These are phyloP conservation scores for Sesamia nonagrioides DNA, from an alignment of 1,140 invertebrate species.

Conservation along the genomic window DNA sequence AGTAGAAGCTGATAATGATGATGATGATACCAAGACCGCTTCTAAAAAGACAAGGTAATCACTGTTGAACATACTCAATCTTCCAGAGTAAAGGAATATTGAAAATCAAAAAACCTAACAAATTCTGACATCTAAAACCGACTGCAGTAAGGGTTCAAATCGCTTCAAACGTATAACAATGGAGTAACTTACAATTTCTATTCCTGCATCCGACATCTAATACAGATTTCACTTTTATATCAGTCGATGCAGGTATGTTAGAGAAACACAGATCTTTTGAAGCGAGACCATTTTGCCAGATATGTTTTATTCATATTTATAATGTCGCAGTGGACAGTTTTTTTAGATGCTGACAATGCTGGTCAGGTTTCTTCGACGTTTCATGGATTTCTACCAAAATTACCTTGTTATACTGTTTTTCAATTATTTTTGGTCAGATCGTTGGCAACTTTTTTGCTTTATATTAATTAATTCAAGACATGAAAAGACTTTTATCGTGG, in stretches of 20 bases:
- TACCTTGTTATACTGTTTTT: no score
- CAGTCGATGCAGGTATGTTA: background rate
- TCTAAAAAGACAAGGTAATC: no score
- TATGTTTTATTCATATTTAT: conserved; percentile 26
- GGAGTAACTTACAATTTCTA: background rate
- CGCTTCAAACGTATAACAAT: background rate
- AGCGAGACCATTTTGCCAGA: background rate
- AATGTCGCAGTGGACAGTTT: conserved; percentile 11
- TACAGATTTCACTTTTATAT: conserved; percentile 25
- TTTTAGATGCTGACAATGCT: background rate
- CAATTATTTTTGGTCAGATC: no score
- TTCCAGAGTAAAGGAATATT: no score
- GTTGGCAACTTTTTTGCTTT: no score
- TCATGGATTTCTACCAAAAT: no score
- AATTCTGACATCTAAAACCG: background rate
- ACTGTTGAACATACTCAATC: no score
- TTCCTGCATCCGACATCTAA: background rate
- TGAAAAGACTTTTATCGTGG: no score
- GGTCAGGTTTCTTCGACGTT: no score
- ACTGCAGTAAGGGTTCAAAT: background rate
- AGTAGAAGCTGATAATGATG: no score
- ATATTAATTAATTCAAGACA: no score
- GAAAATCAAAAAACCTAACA: background rate
- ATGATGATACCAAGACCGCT: no score
- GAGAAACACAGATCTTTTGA: conserved; percentile 6